Conservation (phyloP, 2,113 vertebrate species). For the Oxygymnocypris stewartii region DNA sequence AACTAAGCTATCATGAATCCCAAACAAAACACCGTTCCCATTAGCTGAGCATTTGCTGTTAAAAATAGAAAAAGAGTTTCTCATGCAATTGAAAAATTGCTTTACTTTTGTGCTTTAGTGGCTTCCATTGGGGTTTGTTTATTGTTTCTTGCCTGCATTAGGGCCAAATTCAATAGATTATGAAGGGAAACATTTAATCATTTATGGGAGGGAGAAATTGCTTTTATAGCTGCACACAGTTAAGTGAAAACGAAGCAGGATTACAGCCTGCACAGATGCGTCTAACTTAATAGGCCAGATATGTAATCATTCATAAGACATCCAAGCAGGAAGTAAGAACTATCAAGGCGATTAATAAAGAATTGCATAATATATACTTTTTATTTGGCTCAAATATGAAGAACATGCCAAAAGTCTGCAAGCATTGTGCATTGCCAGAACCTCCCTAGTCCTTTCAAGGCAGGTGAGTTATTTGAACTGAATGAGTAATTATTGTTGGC, state of each 20-base stretch:
- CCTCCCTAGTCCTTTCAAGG: neutral
- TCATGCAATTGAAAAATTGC: neutral
- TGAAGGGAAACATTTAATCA: constrained; percentile 1
- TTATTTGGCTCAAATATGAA: neutral
- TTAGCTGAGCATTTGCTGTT: neutral
- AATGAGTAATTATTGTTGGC: constrained; percentile 16
- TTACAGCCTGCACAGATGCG: neutral
- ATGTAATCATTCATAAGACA: neutral
- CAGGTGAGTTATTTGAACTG: neutral
- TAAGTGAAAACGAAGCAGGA: neutral
- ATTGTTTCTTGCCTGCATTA: constrained; percentile 15
- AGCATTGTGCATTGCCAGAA: neutral
- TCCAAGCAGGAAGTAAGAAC: neutral
- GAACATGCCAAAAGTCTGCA: constrained; percentile 8
- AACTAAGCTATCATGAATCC: neutral
- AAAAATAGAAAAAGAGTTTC: constrained; percentile 10
- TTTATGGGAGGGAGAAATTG: neutral
- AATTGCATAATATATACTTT: neutral
- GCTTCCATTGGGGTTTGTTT: constrained; percentile 14
- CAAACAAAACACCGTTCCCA: neutral
- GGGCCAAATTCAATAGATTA: constrained; percentile 24
- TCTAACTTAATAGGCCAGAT: constrained; percentile 14
- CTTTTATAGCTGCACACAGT: constrained; percentile 30
- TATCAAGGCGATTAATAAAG: neutral
- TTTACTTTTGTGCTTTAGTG: constrained; percentile 3